phyloP scores from a whole-genome alignment of 2,888 invertebrate genomes.

The Calameuta pallipes region DNA sequence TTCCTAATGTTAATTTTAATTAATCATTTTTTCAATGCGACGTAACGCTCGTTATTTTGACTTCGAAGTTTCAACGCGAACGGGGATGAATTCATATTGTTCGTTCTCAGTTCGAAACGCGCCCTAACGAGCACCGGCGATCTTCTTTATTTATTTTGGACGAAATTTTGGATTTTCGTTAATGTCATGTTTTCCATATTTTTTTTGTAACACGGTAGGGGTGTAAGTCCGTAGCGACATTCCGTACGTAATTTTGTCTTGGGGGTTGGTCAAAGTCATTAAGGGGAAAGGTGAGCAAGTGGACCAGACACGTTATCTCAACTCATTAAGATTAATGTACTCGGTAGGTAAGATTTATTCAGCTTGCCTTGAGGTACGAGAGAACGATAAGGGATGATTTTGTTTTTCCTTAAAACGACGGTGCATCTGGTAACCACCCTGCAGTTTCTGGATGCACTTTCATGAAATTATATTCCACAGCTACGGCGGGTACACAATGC shows the following conservation, averaged over 20 bases:
- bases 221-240: too few relatives aligned
- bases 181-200: not conserved
- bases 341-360: not conserved
- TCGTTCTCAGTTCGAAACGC: not conserved
- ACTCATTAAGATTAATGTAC: not conserved
- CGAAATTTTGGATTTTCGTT: not conserved
- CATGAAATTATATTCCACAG: not conserved
- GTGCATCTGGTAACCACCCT: not conserved
- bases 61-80: not conserved
- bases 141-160: not conserved
- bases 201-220: not conserved
- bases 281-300: not conserved
- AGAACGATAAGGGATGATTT: not conserved
- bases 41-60: not conserved
- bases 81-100: not conserved
- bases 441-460: not conserved
- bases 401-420: not conserved
- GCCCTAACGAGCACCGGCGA: not conserved
- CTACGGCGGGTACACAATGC: constrained; percentile 10
- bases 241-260: not conserved
- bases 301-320: not conserved
- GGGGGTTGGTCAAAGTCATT: not conserved
- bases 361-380: not conserved
- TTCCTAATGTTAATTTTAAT: not conserved
- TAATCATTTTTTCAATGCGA: not conserved